Conservation (phyloP, 1,140 invertebrate species). For the Apis cerana region DNA sequence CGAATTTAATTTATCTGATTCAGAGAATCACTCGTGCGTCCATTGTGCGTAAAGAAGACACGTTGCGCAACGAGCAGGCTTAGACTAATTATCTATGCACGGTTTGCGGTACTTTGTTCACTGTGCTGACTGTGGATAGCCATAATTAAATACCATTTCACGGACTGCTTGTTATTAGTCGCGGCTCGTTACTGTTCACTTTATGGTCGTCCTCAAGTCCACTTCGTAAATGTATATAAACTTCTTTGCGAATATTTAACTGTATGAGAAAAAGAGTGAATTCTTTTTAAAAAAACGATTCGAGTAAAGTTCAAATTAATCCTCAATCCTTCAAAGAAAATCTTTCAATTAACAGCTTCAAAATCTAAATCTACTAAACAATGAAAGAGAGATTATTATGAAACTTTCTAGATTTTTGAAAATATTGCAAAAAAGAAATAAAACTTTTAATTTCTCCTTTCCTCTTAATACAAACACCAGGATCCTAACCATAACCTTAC, state of each 20-base stretch:
- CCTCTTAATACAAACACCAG: too few relatives aligned
- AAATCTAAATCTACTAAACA: too few relatives aligned
- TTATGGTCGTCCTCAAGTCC: not conserved
- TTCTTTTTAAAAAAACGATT: not conserved
- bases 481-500: too few relatives aligned
- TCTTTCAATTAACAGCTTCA: too few relatives aligned
- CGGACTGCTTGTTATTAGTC: conserved; percentile 25
- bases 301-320: not conserved
- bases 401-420: too few relatives aligned
- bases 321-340: too few relatives aligned
- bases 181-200: conserved; percentile 33
- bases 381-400: too few relatives aligned
- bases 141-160: conserved; percentile 31
- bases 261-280: not conserved
- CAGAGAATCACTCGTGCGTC: conserved; percentile 40
- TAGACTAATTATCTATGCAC: conserved; percentile 41
- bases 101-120: conserved; percentile 36
- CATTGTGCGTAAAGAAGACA: conserved; percentile 38
- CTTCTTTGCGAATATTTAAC: not conserved
- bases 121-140: conserved; percentile 22
- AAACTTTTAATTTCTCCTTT: too few relatives aligned
- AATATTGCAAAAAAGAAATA: too few relatives aligned
- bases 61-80: conserved; percentile 48
- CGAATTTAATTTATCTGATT: conserved; percentile 54
- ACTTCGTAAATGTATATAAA: not conserved